These are phyloP conservation scores for Sitophilus oryzae DNA, from an alignment of 1,140 invertebrate species.

Conservation along the genomic window DNA sequence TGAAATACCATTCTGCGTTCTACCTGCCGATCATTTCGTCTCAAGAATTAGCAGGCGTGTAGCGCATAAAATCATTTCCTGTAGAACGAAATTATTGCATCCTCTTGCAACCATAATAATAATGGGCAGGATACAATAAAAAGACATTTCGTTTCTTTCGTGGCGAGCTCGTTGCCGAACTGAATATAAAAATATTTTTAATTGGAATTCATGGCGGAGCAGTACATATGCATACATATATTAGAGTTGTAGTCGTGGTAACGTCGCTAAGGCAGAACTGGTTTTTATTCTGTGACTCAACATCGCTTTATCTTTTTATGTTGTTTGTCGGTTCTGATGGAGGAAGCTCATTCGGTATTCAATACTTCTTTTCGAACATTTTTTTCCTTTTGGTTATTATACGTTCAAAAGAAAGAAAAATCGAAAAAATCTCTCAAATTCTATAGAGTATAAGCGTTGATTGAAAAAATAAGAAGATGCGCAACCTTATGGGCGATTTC, in stretches of 20 bases:
- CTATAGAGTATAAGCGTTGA: no score
- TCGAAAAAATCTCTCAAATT: no score
- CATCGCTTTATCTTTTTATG: neutral
- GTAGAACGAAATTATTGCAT: conserved; percentile 3
- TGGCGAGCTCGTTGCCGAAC: neutral
- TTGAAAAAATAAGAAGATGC: no score
- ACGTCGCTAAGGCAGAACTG: neutral
- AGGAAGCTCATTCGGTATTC: neutral
- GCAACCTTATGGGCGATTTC: no score
- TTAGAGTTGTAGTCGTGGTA: no score
- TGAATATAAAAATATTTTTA: neutral
- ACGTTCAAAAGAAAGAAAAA: no score
- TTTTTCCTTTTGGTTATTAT: no score
- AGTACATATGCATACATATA: neutral
- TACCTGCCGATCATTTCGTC: neutral
- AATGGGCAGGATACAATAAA: conserved; percentile 5
- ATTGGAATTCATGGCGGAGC: neutral
- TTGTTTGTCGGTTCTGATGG: neutral
- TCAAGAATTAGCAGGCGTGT: conserved; percentile 7
- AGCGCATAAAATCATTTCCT: conserved; percentile 8
- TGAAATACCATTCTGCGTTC: neutral
- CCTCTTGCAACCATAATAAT: neutral
- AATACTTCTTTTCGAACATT: neutral
- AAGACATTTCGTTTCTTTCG: neutral
- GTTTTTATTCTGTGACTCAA: neutral